A percentile compares a stretch with the other conserved stretches of the same genome.
phyloP scores from a whole-genome alignment of 1,140 invertebrate species.

The Eubasilissa regina region DNA sequence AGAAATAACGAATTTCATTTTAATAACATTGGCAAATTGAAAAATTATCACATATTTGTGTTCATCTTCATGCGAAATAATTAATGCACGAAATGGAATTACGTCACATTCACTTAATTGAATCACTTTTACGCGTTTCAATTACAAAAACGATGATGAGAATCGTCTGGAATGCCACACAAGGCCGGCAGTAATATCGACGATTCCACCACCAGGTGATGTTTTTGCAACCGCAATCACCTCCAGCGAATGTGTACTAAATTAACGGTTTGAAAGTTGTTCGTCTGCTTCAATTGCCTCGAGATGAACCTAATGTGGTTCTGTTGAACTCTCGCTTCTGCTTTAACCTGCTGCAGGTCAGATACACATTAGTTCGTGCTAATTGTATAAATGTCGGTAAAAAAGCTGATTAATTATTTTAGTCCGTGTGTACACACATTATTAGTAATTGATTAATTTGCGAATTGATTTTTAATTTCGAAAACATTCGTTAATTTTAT shows the following conservation, averaged over 20 bases:
- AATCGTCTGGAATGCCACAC: not conserved
- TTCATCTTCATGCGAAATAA: slow-evolving; percentile 7
- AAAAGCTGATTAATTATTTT: too few relatives aligned
- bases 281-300: not conserved
- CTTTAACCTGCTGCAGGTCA: too few relatives aligned
- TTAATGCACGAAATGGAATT: not conserved
- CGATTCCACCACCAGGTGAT: not conserved
- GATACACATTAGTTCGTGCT: too few relatives aligned
- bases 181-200: not conserved
- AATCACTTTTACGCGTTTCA: slow-evolving; percentile 20
- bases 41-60: not conserved
- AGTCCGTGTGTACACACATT: too few relatives aligned
- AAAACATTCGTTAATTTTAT: too few relatives aligned
- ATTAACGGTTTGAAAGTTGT: slow-evolving; percentile 8
- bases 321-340: not conserved
- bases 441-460: too few relatives aligned
- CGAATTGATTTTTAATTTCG: too few relatives aligned
- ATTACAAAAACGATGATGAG: slow-evolving; percentile 4
- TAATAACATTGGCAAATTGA: too few relatives aligned
- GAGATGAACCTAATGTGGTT: not conserved
- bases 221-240: slow-evolving; percentile 14
- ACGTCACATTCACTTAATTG: slow-evolving; percentile 26
- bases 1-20: too few relatives aligned
- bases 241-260: not conserved
- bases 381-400: too few relatives aligned